Evolutionary conservation across 2,113 vertebrate genomes (phyloP), one percentile per base, ranked within the genome.

Genomic region (Oryzias melastigma): DNA sequence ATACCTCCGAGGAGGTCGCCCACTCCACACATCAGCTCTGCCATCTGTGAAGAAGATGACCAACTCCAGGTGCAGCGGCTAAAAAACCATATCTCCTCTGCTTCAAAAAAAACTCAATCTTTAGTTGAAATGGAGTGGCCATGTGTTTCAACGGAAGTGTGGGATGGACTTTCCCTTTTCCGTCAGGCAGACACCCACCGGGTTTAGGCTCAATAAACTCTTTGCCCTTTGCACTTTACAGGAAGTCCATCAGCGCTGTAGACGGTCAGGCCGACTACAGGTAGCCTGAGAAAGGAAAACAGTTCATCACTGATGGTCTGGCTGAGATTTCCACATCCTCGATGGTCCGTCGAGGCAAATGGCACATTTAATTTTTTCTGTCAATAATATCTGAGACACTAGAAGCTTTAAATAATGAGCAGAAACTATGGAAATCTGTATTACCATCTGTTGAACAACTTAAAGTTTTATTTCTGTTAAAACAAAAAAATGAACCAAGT

Each of bases 181-280:
- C 74, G 73, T 71, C 57, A 58, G 46, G 62, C 68, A 83, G 78
- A 88, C 78, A 86, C 83, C 83, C 81, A 62, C 13, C 88, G 87
- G 86, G 87, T 86, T 85, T 73, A 68, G 68, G 86, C 82, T 88
- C 80, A 82, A 87, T 87, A 85, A 85, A 87, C 62, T 81, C 64
- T 68, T 54, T 85, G 80, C 73, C 82, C 85, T 87, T 66, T 84
- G 79, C 75, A 81, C 86, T 70, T 73, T 62, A 49, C 71, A 87
- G 88, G 83, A 89, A 85, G 87, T 81, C 84, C 85, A 87, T 89
- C 76, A 89, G 89, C 76, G 73, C 62, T 56, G 48, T 61, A 73
- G 77, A 78, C 79, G 60, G 81, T 75, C 45, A 51, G 65, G 73
- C 56, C 41, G 77, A 78, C 83, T 79, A 45, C 44, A 61, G 83